A percentile compares a stretch with the other conserved stretches of the same genome.
These are phyloP conservation scores for Amphimedon queenslandica DNA, from an alignment of 37 sponge, comb jelly and placozoan species.

Conservation along the genomic window DNA sequence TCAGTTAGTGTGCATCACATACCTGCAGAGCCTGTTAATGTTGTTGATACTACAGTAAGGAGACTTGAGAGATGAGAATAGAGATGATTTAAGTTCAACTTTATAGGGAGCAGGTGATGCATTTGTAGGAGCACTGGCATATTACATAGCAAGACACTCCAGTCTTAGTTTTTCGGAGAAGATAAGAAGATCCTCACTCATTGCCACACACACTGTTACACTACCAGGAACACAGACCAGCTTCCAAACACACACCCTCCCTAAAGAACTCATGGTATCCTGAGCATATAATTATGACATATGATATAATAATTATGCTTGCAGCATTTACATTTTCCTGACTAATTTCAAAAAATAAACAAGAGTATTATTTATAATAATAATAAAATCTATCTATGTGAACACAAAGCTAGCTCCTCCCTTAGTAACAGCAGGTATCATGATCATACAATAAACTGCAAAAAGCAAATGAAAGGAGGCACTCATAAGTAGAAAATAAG, in stretches of 20 bases:
- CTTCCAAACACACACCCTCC: conserved; percentile 18
- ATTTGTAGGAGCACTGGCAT: conserved; percentile 94
- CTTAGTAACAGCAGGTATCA: too few species aligned
- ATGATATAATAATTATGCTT: too few species aligned
- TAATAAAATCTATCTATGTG: too few species aligned
- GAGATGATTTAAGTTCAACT: neutral
- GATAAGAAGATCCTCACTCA: conserved; percentile 51
- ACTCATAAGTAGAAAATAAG: too few species aligned
- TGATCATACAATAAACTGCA: too few species aligned
- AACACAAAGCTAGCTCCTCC: too few species aligned
- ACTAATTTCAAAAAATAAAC: too few species aligned
- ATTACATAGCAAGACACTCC: conserved; percentile 59
- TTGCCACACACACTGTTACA: conserved; percentile 78
- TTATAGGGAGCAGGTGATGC: conserved; percentile 98
- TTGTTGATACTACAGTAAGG: conserved; percentile 91
- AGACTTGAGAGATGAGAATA: too few species aligned
- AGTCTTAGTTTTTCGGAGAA: conserved; percentile 48
- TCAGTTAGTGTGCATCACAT: conserved; percentile 34
- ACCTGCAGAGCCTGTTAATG: conserved; percentile 65
- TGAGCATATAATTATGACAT: too few species aligned
- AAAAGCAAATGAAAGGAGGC: too few species aligned
- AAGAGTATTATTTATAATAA: too few species aligned
- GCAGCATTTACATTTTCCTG: too few species aligned
- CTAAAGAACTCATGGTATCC: neutral
- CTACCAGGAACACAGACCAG: conserved; percentile 91